Evolutionary conservation across 2,797 vertebrate genomes (phyloP).

Genomic region (Synaphobranchus kaupii): DNA sequence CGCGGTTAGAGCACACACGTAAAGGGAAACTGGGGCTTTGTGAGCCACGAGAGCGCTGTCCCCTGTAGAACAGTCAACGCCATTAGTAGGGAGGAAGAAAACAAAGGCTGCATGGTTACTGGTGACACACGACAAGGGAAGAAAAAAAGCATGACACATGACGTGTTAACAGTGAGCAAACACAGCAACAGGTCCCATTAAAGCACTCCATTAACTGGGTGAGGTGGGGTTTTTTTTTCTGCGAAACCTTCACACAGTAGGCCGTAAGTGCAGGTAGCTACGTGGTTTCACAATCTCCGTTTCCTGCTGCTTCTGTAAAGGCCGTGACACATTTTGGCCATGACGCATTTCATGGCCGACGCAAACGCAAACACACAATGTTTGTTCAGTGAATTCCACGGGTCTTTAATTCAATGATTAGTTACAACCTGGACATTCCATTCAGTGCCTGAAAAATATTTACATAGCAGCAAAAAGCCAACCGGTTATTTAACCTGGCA

Average conservation of each 20-base stretch:
- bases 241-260: neutral
- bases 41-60: neutral
- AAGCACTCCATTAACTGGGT: neutral
- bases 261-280: neutral
- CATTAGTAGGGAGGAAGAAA: conserved; percentile 14
- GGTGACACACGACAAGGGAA: conserved; percentile 4
- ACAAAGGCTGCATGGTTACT: neutral
- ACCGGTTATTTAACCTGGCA: neutral
- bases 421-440: conserved; percentile 5
- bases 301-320: neutral
- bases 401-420: conserved; percentile 7
- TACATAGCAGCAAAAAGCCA: neutral
- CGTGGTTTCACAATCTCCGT: neutral
- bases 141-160: neutral
- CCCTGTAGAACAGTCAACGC: neutral
- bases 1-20: neutral
- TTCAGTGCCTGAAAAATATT: conserved; percentile 5
- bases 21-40: neutral
- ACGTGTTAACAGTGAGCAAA: conserved; percentile 8
- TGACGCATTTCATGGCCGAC: neutral
- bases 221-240: neutral
- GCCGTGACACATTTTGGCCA: neutral
- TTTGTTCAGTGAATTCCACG: conserved; percentile 7
- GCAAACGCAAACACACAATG: neutral
- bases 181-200: neutral